Base-by-base conservation (phyloP, 2,888 invertebrate species). In the Diloba caeruleocephala region DNA sequence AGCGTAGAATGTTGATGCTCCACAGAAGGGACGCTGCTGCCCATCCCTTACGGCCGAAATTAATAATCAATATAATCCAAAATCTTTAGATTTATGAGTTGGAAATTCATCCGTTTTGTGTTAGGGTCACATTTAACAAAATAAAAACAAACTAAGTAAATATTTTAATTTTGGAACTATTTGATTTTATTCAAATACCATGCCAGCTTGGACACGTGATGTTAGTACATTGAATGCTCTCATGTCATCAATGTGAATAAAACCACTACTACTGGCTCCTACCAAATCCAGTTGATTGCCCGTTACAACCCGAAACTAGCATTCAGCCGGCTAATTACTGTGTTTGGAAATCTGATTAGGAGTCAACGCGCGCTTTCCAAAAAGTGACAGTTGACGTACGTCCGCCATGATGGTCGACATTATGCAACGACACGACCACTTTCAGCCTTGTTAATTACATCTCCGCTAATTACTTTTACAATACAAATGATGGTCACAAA, bases 381-480 rank as follows among this genome's bases (percentile, higher is more conserved):
- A 88, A 88, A 85, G 74, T 89, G 90, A 87, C 89, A 87, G 82
- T 54, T 88, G 89, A 85, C 85, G 58, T 62, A 57, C 56, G 76
- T 48, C 78, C 67, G 85, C 84, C 86, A 85, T 89, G 84, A 85
- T 85, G 84, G 75, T 61, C 64, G 74, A 61, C 79, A 89, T 90
- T 91, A 91, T 91, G 91, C 90, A 82, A 76, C 71, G 78, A 65
- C 91, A 91, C 90, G 90, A 79, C 60, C 78, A 68, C 79, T 76
- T 78, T 66, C 79, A 65, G 78, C 76, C 76, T 74, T 70, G 85
- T 86, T 88, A 89, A 90, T 90, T 89, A 85, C 82, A 61, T 77
- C 75, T 70, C 65, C 63, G 74, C 79, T 88, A 90, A 90, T 90
- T 89, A 85, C 82, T 85, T 81, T 78, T 71, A 70, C 71, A 77